Conservation (phyloP, 2,888 invertebrate species). For the Vandiemenella viatica region DNA sequence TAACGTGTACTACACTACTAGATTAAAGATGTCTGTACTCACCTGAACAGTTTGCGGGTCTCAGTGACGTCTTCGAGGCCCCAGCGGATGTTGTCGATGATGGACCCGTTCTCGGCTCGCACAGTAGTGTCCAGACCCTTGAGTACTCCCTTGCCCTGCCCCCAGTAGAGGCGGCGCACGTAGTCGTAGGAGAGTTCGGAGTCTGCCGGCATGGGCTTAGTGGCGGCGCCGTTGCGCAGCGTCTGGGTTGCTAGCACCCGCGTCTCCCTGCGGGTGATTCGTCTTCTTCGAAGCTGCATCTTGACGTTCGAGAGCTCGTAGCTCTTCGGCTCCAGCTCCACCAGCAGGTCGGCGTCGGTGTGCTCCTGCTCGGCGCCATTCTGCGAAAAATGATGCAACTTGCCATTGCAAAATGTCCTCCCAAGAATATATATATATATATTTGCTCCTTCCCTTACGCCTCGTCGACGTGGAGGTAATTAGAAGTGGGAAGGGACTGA, state of each 20-base stretch:
- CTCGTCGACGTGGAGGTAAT: no score
- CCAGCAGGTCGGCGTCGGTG: constrained; percentile 56
- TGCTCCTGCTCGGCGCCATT: constrained; percentile 39
- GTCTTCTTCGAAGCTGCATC: constrained; percentile 38
- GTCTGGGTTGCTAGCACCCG: constrained; percentile 28
- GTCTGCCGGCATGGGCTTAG: constrained; percentile 36
- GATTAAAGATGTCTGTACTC: background rate
- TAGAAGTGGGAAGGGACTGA: no score
- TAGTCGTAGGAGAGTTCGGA: constrained; percentile 58
- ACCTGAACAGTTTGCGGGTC: constrained; percentile 24
- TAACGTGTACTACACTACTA: no score
- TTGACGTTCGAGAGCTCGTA: constrained; percentile 59
- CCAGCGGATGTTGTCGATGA: constrained; percentile 51
- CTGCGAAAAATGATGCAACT: no score
- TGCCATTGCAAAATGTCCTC: no score
- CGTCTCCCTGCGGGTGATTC: constrained; percentile 22
- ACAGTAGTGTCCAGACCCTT: constrained; percentile 53
- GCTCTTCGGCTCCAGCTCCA: constrained; percentile 62
- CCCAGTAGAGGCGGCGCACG: constrained; percentile 60
- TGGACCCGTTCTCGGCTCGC: constrained; percentile 39
- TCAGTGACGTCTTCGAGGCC: constrained; percentile 39
- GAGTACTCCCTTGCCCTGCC: constrained; percentile 56
- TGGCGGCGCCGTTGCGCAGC: constrained; percentile 31
- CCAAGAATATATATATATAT: no score
- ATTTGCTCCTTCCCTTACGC: no score